These are phyloP conservation scores for Felis chaus DNA, from an alignment of 2,113 vertebrate species.

Conservation along the genomic window DNA sequence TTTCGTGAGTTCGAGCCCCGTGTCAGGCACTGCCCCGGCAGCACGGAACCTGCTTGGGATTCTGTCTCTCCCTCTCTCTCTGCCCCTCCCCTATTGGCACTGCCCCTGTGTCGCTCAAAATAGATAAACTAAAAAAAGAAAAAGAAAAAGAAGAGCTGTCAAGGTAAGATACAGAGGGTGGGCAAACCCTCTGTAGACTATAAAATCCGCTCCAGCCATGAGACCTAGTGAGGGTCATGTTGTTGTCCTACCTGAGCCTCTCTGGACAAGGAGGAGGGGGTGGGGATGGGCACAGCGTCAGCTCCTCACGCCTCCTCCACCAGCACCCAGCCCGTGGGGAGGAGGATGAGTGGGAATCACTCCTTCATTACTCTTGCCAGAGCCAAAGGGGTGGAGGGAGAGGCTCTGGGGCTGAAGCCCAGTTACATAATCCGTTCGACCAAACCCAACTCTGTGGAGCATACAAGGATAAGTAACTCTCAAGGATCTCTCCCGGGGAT, in stretches of 20 bases:
- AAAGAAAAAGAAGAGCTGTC: not conserved
- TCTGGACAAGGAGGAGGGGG: not conserved
- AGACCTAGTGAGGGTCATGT: fast-evolving
- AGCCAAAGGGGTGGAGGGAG: not conserved
- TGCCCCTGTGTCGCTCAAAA: no score
- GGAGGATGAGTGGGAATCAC: not conserved
- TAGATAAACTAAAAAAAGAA: no score
- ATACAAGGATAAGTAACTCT: not conserved
- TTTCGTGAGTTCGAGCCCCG: no score
- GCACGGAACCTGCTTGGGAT: no score
- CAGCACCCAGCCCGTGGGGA: not conserved
- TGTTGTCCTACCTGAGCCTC: not conserved
- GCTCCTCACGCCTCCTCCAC: not conserved
- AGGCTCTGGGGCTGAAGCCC: not conserved
- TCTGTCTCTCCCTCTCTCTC: no score
- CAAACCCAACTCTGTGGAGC: not conserved
- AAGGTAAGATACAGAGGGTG: not conserved
- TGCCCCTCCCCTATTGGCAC: no score
- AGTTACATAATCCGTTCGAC: not conserved
- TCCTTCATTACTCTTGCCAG: not conserved
- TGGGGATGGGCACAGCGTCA: not conserved
- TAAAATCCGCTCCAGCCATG: not conserved
- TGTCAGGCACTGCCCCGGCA: no score
- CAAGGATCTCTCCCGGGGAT: not conserved
- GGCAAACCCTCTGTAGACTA: not conserved